Evolutionary conservation across 2,797 vertebrate genomes (phyloP).

Genomic region (Ambastaia sidthimunki): DNA sequence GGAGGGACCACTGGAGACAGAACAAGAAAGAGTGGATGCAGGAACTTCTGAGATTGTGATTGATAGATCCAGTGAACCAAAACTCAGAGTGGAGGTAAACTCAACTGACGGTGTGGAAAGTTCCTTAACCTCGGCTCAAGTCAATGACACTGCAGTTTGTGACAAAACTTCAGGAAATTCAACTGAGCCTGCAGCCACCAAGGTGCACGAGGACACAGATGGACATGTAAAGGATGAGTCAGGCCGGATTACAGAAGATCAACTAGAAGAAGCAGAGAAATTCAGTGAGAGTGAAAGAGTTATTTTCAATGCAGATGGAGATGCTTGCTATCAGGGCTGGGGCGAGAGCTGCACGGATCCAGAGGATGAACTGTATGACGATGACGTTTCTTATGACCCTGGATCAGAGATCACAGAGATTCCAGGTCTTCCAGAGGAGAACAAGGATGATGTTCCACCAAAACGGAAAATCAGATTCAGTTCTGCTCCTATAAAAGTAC

Average conservation of each 20-base stretch:
- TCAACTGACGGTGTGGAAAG: slow-evolving; percentile 55
- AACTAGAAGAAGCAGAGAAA: slow-evolving; percentile 79
- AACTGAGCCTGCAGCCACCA: slow-evolving; percentile 52
- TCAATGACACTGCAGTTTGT: slow-evolving; percentile 58
- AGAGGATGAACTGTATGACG: slow-evolving; percentile 91
- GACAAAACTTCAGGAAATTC: slow-evolving; percentile 59
- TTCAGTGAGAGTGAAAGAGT: slow-evolving; percentile 88
- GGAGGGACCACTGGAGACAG: slow-evolving; percentile 60
- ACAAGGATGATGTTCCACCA: slow-evolving; percentile 88
- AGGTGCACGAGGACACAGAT: slow-evolving; percentile 61
- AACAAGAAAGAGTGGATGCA: slow-evolving; percentile 44
- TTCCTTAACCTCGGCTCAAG: slow-evolving; percentile 60
- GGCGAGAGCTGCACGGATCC: slow-evolving; percentile 91
- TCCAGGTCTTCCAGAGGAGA: slow-evolving; percentile 88
- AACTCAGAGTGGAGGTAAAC: slow-evolving; percentile 62
- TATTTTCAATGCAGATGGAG: slow-evolving; percentile 84
- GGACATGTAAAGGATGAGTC: slow-evolving; percentile 59
- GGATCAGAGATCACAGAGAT: slow-evolving; percentile 90
- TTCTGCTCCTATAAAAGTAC: slow-evolving; percentile 92
- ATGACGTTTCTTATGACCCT: slow-evolving; percentile 87
- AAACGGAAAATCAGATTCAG: slow-evolving; percentile 95
- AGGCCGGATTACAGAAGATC: slow-evolving; percentile 66
- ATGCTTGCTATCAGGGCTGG: slow-evolving; percentile 90
- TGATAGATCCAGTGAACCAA: slow-evolving; percentile 73
- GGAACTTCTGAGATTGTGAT: slow-evolving; percentile 63